A percentile compares a stretch with the other conserved stretches of the same genome.
These are phyloP conservation scores for Actinostola sp. DNA, from an alignment of 92 coral and sea anemone species.

Conservation along the genomic window DNA sequence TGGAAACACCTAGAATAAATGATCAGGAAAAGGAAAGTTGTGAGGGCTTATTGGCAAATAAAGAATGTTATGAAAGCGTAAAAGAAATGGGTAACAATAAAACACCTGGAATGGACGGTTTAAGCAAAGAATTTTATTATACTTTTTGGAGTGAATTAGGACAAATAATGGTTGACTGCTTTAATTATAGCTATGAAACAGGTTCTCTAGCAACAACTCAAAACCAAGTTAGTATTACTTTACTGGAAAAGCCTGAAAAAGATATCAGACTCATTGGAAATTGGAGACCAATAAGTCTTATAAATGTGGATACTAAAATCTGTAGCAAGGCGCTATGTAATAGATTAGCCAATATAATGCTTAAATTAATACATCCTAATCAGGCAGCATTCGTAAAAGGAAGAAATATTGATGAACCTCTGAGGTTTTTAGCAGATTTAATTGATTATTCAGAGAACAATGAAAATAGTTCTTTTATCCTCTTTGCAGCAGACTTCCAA, in stretches of 20 bases:
- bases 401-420: slow-evolving; percentile 17
- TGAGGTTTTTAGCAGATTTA: slow-evolving; percentile 26
- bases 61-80: slow-evolving; percentile 27
- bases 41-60: slow-evolving; percentile 12
- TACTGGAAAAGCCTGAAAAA: slow-evolving; percentile 28
- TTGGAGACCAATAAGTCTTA: slow-evolving; percentile 36
- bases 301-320: slow-evolving; percentile 39
- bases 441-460: slow-evolving; percentile 12
- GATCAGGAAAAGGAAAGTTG: slow-evolving; percentile 14
- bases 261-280: slow-evolving; percentile 24
- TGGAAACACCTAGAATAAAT: slow-evolving; percentile 6
- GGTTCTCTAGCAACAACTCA: slow-evolving; percentile 12
- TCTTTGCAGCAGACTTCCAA: too few relatives aligned
- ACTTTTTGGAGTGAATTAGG: slow-evolving; percentile 14
- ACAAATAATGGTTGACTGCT: slow-evolving; percentile 16
- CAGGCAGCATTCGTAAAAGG: slow-evolving; percentile 36
- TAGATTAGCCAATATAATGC: slow-evolving; percentile 30
- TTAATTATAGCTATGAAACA: slow-evolving; percentile 12
- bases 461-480: neutral
- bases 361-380: slow-evolving; percentile 23
- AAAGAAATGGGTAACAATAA: slow-evolving; percentile 18
- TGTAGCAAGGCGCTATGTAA: slow-evolving; percentile 27
- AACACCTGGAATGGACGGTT: slow-evolving; percentile 24
- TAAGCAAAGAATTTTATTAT: slow-evolving; percentile 11
- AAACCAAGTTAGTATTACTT: slow-evolving; percentile 23